Conservation (phyloP, 2,797 vertebrate genomes). For the Dromococcyx pavoninus region DNA sequence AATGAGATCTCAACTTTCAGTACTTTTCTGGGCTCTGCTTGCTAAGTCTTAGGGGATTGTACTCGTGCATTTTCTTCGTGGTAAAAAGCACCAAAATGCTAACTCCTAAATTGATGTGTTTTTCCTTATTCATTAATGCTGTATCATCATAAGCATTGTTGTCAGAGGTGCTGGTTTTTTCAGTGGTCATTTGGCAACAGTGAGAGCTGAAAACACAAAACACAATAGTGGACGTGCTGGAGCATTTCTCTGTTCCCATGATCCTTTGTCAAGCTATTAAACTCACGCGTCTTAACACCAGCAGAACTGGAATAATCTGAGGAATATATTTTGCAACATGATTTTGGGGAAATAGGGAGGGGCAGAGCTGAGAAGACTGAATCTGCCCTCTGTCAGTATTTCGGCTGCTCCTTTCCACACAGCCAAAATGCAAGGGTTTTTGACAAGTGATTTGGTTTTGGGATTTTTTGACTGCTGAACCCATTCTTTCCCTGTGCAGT, state of each 20-base stretch:
- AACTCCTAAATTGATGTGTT: background rate
- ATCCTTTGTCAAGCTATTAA: conserved; percentile 15
- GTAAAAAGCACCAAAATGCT: background rate
- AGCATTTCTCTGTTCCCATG: conserved; percentile 7
- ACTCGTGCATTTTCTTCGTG: background rate
- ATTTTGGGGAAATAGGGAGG: background rate
- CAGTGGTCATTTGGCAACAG: conserved; percentile 27
- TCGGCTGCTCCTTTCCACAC: background rate
- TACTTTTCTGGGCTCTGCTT: background rate
- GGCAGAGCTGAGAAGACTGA: background rate
- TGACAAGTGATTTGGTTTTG: background rate
- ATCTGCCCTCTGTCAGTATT: background rate
- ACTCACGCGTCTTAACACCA: background rate
- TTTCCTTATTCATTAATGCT: background rate
- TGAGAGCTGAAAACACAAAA: background rate
- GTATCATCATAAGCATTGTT: background rate
- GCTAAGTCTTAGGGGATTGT: background rate
- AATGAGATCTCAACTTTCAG: background rate
- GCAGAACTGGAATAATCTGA: background rate
- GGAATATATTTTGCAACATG: background rate
- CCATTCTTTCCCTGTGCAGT: background rate
- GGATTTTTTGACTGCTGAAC: background rate
- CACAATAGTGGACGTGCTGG: conserved; percentile 25
- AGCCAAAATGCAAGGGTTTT: background rate
- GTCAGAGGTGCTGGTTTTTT: background rate